Conservation (phyloP, 2,888 invertebrate genomes). For the Helleia helle region DNA sequence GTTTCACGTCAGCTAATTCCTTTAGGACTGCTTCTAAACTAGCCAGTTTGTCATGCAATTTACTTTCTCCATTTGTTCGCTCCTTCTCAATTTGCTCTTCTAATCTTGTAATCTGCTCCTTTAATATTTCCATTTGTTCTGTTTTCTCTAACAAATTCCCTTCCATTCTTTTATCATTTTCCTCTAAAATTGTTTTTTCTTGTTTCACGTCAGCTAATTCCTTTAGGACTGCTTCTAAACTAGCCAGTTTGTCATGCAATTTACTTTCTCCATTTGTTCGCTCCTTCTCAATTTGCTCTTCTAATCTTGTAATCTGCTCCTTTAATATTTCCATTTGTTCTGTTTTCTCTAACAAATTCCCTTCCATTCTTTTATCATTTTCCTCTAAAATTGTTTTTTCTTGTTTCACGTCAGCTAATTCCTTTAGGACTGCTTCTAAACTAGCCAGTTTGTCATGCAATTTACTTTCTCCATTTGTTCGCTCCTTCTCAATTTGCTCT, state of each 20-base stretch:
- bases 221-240: slow-evolving; percentile 4
- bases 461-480: slow-evolving; percentile 18
- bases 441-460: background rate
- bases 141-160: background rate
- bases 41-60: background rate
- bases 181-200: background rate
- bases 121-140: slow-evolving; percentile 28
- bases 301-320: slow-evolving; percentile 28
- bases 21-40: slow-evolving; percentile 1
- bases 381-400: background rate
- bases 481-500: slow-evolving; percentile 22
- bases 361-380: background rate
- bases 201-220: slow-evolving; percentile 5
- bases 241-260: background rate
- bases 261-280: slow-evolving; percentile 20
- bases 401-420: slow-evolving; percentile 2
- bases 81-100: slow-evolving; percentile 23
- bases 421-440: slow-evolving; percentile 6
- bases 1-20: slow-evolving; percentile 6
- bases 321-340: slow-evolving; percentile 29
- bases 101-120: slow-evolving; percentile 28
- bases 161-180: background rate
- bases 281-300: slow-evolving; percentile 22
- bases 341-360: background rate
- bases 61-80: slow-evolving; percentile 20